Conservation (phyloP, 2,113 vertebrate species). For the Globicephala melas region DNA sequence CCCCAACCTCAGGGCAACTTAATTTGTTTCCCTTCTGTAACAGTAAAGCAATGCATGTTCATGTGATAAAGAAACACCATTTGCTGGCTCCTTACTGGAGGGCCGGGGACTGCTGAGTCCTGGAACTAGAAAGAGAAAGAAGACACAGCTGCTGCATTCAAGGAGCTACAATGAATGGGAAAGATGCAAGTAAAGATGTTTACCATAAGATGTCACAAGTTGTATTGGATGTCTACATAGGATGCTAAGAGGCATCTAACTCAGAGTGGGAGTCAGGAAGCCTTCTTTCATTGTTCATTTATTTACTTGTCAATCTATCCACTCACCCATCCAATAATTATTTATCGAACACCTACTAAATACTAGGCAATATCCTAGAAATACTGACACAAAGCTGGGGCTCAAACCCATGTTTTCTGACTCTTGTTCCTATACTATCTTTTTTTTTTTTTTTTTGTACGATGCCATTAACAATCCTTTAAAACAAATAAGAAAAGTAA, state of each 20-base stretch:
- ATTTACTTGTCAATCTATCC: not conserved
- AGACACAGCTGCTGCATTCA: not conserved
- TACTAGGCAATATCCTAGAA: not conserved
- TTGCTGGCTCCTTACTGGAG: not conserved
- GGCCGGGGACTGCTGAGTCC: not conserved
- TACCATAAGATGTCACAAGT: rapidly evolving
- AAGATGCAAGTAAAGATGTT: no score
- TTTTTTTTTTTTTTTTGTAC: not conserved
- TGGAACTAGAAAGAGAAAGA: not conserved
- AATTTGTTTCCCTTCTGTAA: not conserved
- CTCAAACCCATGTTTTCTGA: not conserved
- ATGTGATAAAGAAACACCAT: not conserved
- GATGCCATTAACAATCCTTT: not conserved
- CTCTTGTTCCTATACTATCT: rapidly evolving
- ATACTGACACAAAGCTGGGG: not conserved
- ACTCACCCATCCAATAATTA: not conserved
- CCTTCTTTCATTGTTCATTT: no score
- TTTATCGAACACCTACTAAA: not conserved
- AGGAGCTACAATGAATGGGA: not conserved
- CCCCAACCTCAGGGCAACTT: rapidly evolving
- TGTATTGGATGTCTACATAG: rapidly evolving
- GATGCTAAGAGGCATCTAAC: not conserved
- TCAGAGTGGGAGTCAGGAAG: no score
- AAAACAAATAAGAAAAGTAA: not conserved
- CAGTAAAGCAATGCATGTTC: rapidly evolving